Conservation (phyloP, 1,140 invertebrate species). For the Piezodorus guildinii region DNA sequence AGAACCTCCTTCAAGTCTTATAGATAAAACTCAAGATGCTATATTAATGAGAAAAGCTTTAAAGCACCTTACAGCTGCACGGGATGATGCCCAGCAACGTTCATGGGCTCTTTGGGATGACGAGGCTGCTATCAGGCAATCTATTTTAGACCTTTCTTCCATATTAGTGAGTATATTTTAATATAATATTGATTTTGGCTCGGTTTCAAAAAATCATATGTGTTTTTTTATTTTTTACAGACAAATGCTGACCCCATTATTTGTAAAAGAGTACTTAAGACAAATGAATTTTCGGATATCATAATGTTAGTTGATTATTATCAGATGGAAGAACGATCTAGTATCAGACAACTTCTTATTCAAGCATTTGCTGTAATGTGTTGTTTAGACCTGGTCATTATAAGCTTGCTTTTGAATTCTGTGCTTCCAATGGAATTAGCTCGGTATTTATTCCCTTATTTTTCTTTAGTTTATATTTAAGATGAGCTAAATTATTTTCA, state of each 20-base stretch:
- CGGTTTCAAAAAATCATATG: not conserved
- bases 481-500: no score
- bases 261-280: conserved; percentile 60
- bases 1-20: conserved; percentile 39
- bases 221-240: conserved; percentile 37
- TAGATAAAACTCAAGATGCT: conserved; percentile 62
- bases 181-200: not conserved
- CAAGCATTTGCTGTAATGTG: conserved; percentile 79
- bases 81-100: conserved; percentile 85
- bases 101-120: conserved; percentile 90
- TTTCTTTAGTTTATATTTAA: no score
- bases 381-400: conserved; percentile 61
- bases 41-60: conserved; percentile 67
- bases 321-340: conserved; percentile 82
- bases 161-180: conserved; percentile 55
- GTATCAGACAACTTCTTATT: conserved; percentile 63
- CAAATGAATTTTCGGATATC: conserved; percentile 62
- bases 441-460: conserved; percentile 32
- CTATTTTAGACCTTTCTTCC: conserved; percentile 69
- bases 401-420: conserved; percentile 71
- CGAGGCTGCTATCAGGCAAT: conserved; percentile 69
- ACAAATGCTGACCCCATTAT: conserved; percentile 75
- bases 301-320: conserved; percentile 75
- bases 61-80: conserved; percentile 67
- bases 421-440: conserved; percentile 79